Evolutionary conservation across 2,888 invertebrate genomes (phyloP).

Genomic region (Eutolmus rufibarbis): DNA sequence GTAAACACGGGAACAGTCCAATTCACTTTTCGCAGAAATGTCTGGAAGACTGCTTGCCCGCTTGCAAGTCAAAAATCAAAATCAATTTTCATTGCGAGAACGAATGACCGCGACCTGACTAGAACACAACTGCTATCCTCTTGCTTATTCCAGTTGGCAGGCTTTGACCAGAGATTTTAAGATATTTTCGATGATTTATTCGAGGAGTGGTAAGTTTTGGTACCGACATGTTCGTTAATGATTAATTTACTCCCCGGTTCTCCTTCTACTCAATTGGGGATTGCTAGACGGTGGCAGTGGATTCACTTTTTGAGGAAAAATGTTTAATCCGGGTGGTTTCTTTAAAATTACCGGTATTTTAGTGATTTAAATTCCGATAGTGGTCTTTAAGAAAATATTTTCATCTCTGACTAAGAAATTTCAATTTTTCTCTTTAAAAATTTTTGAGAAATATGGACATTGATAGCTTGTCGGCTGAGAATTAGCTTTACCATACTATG

Average conservation of each 20-base stretch:
- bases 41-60: neutral
- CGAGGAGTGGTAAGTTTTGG: neutral
- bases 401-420: too few relatives aligned
- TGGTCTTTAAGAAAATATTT: too few relatives aligned
- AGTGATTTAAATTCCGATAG: too few relatives aligned
- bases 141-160: slow-evolving; percentile 3
- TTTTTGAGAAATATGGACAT: too few relatives aligned
- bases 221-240: neutral
- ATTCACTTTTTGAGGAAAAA: neutral
- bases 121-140: neutral
- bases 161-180: neutral
- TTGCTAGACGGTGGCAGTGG: neutral
- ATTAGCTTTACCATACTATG: too few relatives aligned
- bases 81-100: slow-evolving; percentile 19
- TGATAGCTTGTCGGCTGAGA: too few relatives aligned
- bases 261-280: neutral
- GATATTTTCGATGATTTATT: neutral
- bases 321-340: neutral
- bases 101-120: neutral
- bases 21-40: slow-evolving; percentile 15
- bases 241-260: neutral
- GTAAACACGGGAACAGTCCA: slow-evolving; percentile 9
- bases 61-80: neutral
- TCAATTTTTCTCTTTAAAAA: too few relatives aligned
- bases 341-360: neutral